Evolutionary conservation across 1,140 invertebrate species (phyloP).

Genomic region (Bombus turneri): DNA sequence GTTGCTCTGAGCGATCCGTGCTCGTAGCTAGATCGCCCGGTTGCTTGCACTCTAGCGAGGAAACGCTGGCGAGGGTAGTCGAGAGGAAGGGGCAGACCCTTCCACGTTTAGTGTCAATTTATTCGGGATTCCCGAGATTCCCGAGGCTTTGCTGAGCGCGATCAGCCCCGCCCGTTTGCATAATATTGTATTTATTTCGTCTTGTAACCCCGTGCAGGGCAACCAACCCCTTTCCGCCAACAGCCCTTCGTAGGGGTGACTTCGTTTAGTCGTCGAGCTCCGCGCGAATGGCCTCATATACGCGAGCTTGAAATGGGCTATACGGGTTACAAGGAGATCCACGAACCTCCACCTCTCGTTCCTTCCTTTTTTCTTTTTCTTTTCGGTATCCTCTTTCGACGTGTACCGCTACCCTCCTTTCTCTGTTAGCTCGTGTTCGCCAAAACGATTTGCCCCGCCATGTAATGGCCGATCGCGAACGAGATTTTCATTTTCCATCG

Average conservation of each 20-base stretch:
- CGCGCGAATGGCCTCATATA: slow-evolving; percentile 64
- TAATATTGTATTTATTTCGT: slow-evolving; percentile 83
- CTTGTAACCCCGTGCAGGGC: slow-evolving; percentile 76
- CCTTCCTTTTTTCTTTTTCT: not conserved
- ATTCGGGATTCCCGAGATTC: slow-evolving; percentile 82
- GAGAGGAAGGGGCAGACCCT: slow-evolving; percentile 50
- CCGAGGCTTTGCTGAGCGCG: slow-evolving; percentile 71
- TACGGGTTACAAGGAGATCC: slow-evolving; percentile 75
- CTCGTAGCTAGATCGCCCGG: slow-evolving; percentile 41
- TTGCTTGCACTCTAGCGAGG: slow-evolving; percentile 30
- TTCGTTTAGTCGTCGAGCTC: slow-evolving; percentile 65
- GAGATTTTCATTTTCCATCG: slow-evolving; percentile 54
- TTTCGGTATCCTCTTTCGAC: not conserved
- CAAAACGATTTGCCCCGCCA: slow-evolving; percentile 60
- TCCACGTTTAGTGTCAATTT: slow-evolving; percentile 82
- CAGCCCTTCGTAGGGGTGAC: slow-evolving; percentile 31
- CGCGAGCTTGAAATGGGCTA: slow-evolving; percentile 75
- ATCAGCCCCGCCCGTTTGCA: slow-evolving; percentile 80
- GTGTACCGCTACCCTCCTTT: not conserved
- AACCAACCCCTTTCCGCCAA: slow-evolving; percentile 32
- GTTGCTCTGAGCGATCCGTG: slow-evolving; percentile 42
- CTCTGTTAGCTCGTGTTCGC: slow-evolving; percentile 44
- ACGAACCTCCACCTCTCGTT: not conserved
- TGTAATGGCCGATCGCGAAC: slow-evolving; percentile 65
- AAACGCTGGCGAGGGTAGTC: slow-evolving; percentile 26